Evolutionary conservation across 2,797 vertebrate genomes (phyloP).

Genomic region (Oreortyx pictus): DNA sequence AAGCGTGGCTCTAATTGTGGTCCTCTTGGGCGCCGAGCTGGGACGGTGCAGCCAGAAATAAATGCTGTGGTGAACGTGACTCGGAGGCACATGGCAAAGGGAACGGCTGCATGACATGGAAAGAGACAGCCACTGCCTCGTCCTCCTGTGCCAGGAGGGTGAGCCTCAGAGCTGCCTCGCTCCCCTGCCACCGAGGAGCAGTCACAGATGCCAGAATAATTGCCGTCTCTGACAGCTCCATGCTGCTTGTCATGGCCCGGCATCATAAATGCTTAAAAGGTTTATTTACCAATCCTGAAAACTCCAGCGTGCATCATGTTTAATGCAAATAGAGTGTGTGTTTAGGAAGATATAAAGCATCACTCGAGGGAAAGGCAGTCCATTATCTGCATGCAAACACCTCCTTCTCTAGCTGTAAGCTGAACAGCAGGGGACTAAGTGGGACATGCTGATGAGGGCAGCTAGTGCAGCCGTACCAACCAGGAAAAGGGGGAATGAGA

Average conservation of each 20-base stretch:
- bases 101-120: not conserved
- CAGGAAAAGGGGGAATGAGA: slow-evolving; percentile 13
- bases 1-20: slow-evolving; percentile 38
- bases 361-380: slow-evolving; percentile 46
- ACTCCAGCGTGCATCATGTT: slow-evolving; percentile 50
- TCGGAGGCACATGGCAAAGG: slow-evolving; percentile 16
- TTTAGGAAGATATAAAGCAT: slow-evolving; percentile 65
- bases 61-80: slow-evolving; percentile 14
- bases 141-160: slow-evolving; percentile 11
- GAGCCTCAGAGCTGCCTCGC: not conserved
- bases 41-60: slow-evolving; percentile 18
- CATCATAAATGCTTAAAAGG: slow-evolving; percentile 62
- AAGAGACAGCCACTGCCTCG: slow-evolving; percentile 16
- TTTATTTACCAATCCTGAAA: slow-evolving; percentile 69
- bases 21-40: slow-evolving; percentile 26
- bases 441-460: slow-evolving; percentile 60
- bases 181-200: not conserved
- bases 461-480: slow-evolving; percentile 7
- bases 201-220: not conserved
- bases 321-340: slow-evolving; percentile 66
- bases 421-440: slow-evolving; percentile 26
- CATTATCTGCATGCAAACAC: slow-evolving; percentile 46
- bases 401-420: slow-evolving; percentile 54
- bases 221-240: not conserved
- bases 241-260: slow-evolving; percentile 33